Evolutionary conservation across 2,113 vertebrate genomes (phyloP).

Genomic region (Hepsetus odoe): DNA sequence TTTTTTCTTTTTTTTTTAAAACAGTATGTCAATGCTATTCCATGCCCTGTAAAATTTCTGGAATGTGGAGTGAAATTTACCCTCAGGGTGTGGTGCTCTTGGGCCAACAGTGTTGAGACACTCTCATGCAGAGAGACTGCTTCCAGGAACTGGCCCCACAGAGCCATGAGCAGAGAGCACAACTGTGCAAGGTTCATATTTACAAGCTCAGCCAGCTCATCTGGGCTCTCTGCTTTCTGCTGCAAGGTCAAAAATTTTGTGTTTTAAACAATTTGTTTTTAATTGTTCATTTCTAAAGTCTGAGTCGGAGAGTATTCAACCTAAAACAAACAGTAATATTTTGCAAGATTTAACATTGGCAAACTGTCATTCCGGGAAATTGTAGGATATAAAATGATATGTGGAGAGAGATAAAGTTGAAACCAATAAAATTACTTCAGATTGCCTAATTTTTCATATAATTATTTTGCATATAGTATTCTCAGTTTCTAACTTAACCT

Average conservation of each 20-base stretch:
- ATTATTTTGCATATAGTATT: too few relatives aligned
- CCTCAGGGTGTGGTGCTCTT: constrained; percentile 91
- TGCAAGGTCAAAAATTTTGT: constrained; percentile 49
- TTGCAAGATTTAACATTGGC: too few relatives aligned
- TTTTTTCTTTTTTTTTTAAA: too few relatives aligned
- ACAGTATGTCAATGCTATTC: too few relatives aligned
- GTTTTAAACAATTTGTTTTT: constrained; percentile 27
- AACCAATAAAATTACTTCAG: too few relatives aligned
- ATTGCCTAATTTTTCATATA: too few relatives aligned
- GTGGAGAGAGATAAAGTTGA: too few relatives aligned
- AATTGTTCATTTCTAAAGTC: too few relatives aligned
- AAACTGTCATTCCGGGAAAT: too few relatives aligned
- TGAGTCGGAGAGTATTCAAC: too few relatives aligned
- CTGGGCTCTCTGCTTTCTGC: constrained; percentile 91
- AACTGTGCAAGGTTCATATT: constrained; percentile 99
- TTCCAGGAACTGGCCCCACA: constrained; percentile 97
- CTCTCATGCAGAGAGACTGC: constrained; percentile 90
- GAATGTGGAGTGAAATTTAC: constrained; percentile 72
- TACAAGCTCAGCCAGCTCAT: constrained; percentile 95
- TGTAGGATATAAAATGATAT: too few relatives aligned
- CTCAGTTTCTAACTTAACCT: too few relatives aligned
- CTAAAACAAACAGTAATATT: background rate
- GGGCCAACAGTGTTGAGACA: constrained; percentile 83
- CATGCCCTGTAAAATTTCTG: background rate
- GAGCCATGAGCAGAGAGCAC: constrained; percentile 96